A percentile compares a stretch with the other conserved stretches of the same genome.
Evolutionary conservation across 2,888 invertebrate genomes (phyloP).

Genomic region (Melinopterus prodromus): DNA sequence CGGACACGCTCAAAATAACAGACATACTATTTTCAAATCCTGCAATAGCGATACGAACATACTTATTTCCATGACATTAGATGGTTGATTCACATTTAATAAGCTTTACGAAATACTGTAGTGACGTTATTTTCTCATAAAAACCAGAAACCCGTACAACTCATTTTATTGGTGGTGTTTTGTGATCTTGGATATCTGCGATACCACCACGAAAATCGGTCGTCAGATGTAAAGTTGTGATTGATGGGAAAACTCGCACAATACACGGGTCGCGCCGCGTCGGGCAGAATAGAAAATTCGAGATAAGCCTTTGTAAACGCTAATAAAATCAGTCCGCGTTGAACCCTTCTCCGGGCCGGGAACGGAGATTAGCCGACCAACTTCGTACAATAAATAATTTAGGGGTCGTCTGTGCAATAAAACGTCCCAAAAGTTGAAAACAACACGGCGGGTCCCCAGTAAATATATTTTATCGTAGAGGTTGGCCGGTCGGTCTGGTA

Average conservation of each 20-base stretch:
- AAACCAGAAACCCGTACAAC: background rate
- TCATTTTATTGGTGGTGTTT: background rate
- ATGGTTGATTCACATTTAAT: background rate
- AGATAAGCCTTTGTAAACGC: slow-evolving; percentile 27
- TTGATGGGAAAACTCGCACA: slow-evolving; percentile 17
- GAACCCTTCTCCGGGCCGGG: slow-evolving; percentile 18
- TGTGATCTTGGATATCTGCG: background rate
- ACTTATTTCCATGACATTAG: no score
- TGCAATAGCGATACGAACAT: no score
- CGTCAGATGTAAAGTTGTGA: background rate
- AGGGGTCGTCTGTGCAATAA: slow-evolving; percentile 13
- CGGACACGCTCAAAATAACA: no score
- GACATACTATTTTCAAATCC: no score
- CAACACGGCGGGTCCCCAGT: slow-evolving; percentile 14
- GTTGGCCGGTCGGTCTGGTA: background rate
- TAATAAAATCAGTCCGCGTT: slow-evolving; percentile 23
- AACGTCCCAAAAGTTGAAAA: slow-evolving; percentile 25
- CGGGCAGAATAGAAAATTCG: slow-evolving; percentile 20
- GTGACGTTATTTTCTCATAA: background rate
- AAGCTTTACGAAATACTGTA: background rate
- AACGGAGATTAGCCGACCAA: slow-evolving; percentile 18
- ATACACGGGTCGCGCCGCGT: slow-evolving; percentile 12
- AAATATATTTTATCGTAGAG: slow-evolving; percentile 22
- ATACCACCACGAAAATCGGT: background rate
- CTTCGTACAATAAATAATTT: slow-evolving; percentile 25